Conservation (phyloP, 1,140 invertebrate species). For the Camponotus floridanus region DNA sequence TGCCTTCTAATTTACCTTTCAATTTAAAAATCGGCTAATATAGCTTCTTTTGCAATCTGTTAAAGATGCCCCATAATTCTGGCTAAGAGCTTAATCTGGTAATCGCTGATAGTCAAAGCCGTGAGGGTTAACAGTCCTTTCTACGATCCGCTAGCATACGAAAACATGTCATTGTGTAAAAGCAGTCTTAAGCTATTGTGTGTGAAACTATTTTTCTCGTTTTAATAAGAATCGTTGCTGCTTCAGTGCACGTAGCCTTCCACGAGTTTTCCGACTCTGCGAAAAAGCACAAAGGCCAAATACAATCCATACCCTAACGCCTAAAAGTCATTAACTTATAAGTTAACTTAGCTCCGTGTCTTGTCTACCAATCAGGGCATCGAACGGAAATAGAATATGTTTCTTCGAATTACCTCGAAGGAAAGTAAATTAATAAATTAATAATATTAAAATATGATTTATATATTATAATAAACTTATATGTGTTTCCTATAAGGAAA, state of each 20-base stretch:
- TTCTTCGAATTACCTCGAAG: not conserved
- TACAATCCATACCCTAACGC: slow-evolving; percentile 61
- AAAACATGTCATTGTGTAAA: slow-evolving; percentile 77
- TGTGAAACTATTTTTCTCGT: slow-evolving; percentile 59
- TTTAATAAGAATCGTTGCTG: slow-evolving; percentile 60
- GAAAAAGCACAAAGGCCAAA: slow-evolving; percentile 62
- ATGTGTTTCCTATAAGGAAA: not conserved
- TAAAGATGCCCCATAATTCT: not conserved
- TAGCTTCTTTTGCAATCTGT: not conserved
- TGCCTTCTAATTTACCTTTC: not conserved
- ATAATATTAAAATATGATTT: slow-evolving; percentile 35
- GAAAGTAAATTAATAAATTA: slow-evolving; percentile 41
- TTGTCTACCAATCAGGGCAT: slow-evolving; percentile 80
- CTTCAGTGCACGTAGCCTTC: slow-evolving; percentile 62
- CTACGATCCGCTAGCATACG: slow-evolving; percentile 55
- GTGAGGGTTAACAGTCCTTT: slow-evolving; percentile 13
- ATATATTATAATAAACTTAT: slow-evolving; percentile 8
- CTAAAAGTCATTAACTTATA: slow-evolving; percentile 75
- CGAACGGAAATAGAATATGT: slow-evolving; percentile 56
- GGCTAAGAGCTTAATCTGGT: not conserved
- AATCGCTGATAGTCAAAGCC: not conserved
- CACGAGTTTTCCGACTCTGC: slow-evolving; percentile 31
- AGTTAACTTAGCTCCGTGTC: slow-evolving; percentile 79
- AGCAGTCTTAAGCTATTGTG: slow-evolving; percentile 77
- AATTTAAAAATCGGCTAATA: not conserved